Evolutionary conservation across 2,888 invertebrate genomes (phyloP), one percentile per base, ranked within the genome.

Genomic region (Lithophane socia): DNA sequence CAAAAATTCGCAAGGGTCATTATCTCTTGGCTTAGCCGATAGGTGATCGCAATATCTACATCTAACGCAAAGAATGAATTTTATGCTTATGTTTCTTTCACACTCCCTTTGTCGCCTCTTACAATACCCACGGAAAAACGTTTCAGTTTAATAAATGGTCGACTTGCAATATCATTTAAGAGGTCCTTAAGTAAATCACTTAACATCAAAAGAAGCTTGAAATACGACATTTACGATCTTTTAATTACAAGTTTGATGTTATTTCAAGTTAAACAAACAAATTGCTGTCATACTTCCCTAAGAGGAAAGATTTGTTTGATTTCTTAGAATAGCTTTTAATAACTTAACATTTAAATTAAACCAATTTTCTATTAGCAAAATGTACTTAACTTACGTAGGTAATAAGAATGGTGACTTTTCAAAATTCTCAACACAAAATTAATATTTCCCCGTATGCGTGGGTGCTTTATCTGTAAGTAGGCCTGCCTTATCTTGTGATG

Each of bases 231-330:
- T 80, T 70, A 61, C 37, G 24, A 79, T 47, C 42, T 79, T 79
- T 84, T 80, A 80, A 80, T 80, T 83, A 80, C 66, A 79, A 71
- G 37, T 84, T 66, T 79, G 66, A 80, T 79, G 71, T 84, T 70
- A 61, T 67, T 80, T 66, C 16, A 61, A 80, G 60, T 61, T 61
- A 83, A 2, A 69, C 60, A 83, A 80, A 70, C 54, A 70, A 78
- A 83, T 78, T 61, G 12, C 49, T 76, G 78, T 37, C n/a, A 56
- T 37, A 78, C 42, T 83, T 60, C n/a, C 13, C 8, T 8, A 24
- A 54, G 42, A 47, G 18, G 7, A 54, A 69, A 60, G 18, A 61
- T 65, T 29, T 18, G 18, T 78, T 69, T 61, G 65, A n/a, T 77
- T 29, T 42, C 49, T 3, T 64, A 64, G 63, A 80, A 42, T 8